Evolutionary conservation across 2,797 vertebrate genomes (phyloP), one percentile per base, ranked within the genome.

Genomic region (Agapornis canus): DNA sequence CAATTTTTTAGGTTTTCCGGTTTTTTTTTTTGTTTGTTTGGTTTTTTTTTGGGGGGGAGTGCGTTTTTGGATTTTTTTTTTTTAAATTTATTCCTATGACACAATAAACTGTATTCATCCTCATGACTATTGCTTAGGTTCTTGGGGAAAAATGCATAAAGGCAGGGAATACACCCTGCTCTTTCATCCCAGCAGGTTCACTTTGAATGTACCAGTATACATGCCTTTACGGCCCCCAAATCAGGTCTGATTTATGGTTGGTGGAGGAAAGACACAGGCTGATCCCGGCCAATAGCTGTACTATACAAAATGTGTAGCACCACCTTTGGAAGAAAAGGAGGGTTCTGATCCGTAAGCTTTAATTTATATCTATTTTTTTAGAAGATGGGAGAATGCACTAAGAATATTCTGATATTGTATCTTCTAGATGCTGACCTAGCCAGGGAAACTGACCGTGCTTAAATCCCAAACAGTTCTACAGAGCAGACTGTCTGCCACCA

Each of bases 291-390:
- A 82, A 66, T 8, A 76, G 29, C 35, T 12, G 6, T 25, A 65
- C 70, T 22, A 23, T 13, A 64, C 13, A 21, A 89, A 77, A 10
- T 31, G 14, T 20, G 51, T 82, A 56, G 13, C 22, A 45, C 7
- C 2, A 0, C 43, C 29, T 70, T 63, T 35, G 16, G 26, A 94
- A 84, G 27, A 75, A 83, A 88, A 82, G 14, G 16, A 70, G 6
- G 3, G 4, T 57, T 94, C 69, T 86, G 51, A 8, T 10, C n/a
- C 48, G 42, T 26, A 64, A 87, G 3, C 7, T 84, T 56, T 76
- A 73, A 85, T 56, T 84, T 39, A 45, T 61, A 60, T 75, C 66
- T 75, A 12, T n/a, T 87, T 73, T 91, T 85, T 14, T 35, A 57
- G 71, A 66, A 59, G 11, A 68, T 16, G 4, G 8, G 10, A 13